Conservation (phyloP, 1,140 invertebrate species). For the Diuraphis noxia region DNA sequence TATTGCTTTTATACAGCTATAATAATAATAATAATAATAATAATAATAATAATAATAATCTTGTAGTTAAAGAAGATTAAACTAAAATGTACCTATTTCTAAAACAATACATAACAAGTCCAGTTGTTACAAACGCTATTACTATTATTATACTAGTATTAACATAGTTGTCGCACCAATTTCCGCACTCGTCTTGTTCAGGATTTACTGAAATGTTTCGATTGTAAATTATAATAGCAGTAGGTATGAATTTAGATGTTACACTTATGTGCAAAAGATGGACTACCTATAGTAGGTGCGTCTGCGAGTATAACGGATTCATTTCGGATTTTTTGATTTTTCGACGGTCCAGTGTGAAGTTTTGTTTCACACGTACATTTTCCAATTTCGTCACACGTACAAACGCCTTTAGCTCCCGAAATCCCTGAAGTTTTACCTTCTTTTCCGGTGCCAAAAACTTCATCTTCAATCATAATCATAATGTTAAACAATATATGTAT, state of each 20-base stretch:
- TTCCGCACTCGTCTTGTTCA: background rate
- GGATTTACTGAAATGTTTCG: background rate
- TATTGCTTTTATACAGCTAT: background rate
- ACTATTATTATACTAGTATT: conserved; percentile 38
- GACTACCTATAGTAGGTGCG: background rate
- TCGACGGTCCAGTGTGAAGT: background rate
- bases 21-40: background rate
- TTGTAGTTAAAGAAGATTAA: background rate
- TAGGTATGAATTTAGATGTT: background rate
- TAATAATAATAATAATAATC: background rate
- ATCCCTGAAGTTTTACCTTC: background rate
- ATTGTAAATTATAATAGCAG: background rate
- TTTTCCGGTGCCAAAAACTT: conserved; percentile 17
- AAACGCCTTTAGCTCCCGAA: background rate
- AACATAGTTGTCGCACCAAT: conserved; percentile 35
- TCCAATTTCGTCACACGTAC: conserved; percentile 45
- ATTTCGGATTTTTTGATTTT: conserved; percentile 25
- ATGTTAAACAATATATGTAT: background rate
- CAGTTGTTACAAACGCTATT: conserved; percentile 15
- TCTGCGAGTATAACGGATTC: background rate
- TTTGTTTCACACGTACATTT: conserved; percentile 40
- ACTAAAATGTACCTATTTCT: conserved; percentile 12
- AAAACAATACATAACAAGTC: conserved; percentile 15
- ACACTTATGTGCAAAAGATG: background rate
- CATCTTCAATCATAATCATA: background rate